Base-by-base conservation (phyloP, 2,113 vertebrate genomes). In the Perognathus longimembris region DNA sequence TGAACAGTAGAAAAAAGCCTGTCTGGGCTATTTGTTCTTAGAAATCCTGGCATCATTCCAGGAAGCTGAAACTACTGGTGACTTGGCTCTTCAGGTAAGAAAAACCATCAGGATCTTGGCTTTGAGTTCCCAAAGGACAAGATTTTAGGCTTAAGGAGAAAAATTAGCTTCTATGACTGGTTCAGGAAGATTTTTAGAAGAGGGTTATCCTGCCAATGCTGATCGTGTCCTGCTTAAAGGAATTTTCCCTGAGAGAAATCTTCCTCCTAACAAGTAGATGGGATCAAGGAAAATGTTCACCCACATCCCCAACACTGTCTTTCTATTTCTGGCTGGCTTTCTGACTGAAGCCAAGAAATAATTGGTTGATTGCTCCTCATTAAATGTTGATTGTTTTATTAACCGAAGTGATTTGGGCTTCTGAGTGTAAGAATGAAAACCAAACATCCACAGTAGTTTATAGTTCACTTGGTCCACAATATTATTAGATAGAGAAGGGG, bases 351-450 rank as follows among this genome's bases (percentile, higher is more conserved):
- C 78, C 34, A 85, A 85, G 21, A 22, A 91, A 36, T 81, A 88
- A 81, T 70, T 88, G 54, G 83, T 81, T 76, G 45, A 86, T 71
- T 78, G 15, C 40, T 94, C 69, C 34, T 92, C 85, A 57, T 95
- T 94, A 93, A 90, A 57, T 88, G 42, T 54, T 94, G 92, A 78
- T 57, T 84, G 26, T 78, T 87, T 90, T 88, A 66, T 90, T 91
- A 61, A 34, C 74, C 50, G 67, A 85, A 88, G 14, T 75, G 88
- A 88, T 57, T 90, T 71, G 85, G 30, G 54, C n/a, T 36, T 82
- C 9, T 24, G 30, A 40, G 32, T 59, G 22, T 85, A 24, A 90
- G 79, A 77, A 78, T 79, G n/a, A 93, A 40, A 93, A 78, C 75
- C 32, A 0, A 38, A 63, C 10, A 59, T 20, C 36, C n/a, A 42